These are phyloP conservation scores for Bombycilla garrulus DNA, from an alignment of 2,113 vertebrate species.

Conservation along the genomic window DNA sequence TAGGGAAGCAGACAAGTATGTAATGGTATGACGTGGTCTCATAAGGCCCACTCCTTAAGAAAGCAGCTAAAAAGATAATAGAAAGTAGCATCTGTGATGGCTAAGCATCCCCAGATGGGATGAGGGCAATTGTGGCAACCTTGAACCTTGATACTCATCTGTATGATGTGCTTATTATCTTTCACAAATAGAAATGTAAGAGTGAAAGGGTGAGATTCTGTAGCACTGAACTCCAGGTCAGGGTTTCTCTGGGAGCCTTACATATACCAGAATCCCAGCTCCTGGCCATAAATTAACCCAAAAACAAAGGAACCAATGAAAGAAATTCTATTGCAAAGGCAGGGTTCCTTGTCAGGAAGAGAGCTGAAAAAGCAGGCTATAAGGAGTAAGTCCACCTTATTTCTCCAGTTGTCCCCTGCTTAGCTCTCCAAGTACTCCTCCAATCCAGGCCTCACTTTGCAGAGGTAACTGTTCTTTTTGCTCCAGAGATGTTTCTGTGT, in stretches of 20 bases:
- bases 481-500: background rate
- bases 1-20: background rate
- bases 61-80: background rate
- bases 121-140: background rate
- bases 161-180: background rate
- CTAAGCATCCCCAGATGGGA: background rate
- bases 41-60: background rate
- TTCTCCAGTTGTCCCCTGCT: background rate
- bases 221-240: background rate
- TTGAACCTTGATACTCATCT: background rate
- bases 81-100: background rate
- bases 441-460: background rate
- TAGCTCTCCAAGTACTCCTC: background rate
- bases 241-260: background rate
- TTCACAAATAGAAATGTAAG: background rate
- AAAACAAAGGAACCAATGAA: background rate
- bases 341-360: background rate
- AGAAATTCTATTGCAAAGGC: background rate
- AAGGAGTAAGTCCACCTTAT: background rate
- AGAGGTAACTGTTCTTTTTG: background rate
- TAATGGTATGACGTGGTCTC: accelerated
- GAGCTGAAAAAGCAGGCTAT: background rate
- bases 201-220: background rate
- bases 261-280: background rate
- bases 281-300: background rate